These are phyloP conservation scores for Pomatorhinus ruficollis DNA, from an alignment of 2,113 vertebrate genomes.

Conservation along the genomic window DNA sequence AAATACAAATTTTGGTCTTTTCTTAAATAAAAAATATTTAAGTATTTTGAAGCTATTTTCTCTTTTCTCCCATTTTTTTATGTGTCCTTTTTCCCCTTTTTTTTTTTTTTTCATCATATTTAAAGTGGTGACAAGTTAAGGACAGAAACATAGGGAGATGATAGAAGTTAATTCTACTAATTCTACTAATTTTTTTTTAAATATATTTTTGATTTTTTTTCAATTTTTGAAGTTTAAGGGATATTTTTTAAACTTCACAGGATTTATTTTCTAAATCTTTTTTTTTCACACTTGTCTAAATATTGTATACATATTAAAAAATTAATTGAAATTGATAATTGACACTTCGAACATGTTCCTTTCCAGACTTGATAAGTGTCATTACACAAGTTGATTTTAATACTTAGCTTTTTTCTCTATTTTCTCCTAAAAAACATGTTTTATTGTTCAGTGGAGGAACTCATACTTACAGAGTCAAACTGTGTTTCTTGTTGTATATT, in stretches of 20 bases:
- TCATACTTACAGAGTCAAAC: not conserved
- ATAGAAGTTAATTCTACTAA: not conserved
- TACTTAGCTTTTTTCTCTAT: not conserved
- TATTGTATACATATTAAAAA: not conserved
- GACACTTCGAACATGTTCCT: not conserved
- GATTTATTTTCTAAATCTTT: not conserved
- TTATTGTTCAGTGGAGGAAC: not conserved
- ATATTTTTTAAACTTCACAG: not conserved
- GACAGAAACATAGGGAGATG: not conserved
- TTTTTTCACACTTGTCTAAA: not conserved
- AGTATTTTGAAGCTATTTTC: not conserved
- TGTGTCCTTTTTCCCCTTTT: not conserved
- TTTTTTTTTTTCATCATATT: not conserved
- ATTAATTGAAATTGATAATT: not conserved
- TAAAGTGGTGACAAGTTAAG: not conserved
- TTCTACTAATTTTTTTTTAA: not conserved
- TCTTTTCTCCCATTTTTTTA: not conserved
- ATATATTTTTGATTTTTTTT: fast-evolving
- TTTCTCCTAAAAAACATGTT: fast-evolving
- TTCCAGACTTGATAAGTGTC: not conserved
- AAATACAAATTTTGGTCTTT: not conserved
- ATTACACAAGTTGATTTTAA: not conserved
- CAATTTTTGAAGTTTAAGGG: not conserved
- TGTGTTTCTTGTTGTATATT: not conserved
- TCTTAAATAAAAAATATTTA: not conserved